phyloP scores from a whole-genome alignment of 2,113 vertebrate genomes.

The Galbula dea region DNA sequence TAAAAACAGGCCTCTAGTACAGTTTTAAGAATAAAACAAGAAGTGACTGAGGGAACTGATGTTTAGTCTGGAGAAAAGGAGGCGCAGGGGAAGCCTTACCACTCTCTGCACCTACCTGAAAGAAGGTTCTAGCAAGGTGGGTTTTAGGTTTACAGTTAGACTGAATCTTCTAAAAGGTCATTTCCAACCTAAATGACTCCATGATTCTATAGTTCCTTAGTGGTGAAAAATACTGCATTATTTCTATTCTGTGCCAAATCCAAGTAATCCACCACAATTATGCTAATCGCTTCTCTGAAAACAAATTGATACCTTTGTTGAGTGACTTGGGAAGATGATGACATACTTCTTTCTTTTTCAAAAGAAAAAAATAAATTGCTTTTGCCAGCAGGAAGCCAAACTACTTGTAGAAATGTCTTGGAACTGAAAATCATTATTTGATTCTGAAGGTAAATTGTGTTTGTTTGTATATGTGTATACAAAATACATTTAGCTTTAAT shows the following conservation, averaged over 20 bases:
- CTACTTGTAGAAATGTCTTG: constrained; percentile 1
- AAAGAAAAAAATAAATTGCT: neutral
- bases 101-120: neutral
- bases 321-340: constrained; percentile 25
- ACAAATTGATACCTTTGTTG: constrained; percentile 53
- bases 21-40: neutral
- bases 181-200: neutral
- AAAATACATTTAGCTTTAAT: constrained; percentile 12
- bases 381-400: constrained; percentile 28
- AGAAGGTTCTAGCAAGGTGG: neutral
- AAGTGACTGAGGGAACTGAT: neutral
- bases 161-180: neutral
- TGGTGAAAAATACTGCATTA: constrained; percentile 10
- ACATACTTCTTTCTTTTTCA: constrained; percentile 25
- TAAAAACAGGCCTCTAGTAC: neutral
- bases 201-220: neutral
- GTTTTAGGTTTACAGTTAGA: neutral
- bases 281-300: constrained; percentile 59
- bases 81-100: neutral
- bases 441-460: constrained; percentile 11
- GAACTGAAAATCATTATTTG: constrained; percentile 18
- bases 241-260: constrained; percentile 43
- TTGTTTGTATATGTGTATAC: neutral
- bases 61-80: neutral
- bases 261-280: constrained; percentile 48